Conservation (phyloP, 2,797 vertebrate genomes). For the Malurus leucopterus region DNA sequence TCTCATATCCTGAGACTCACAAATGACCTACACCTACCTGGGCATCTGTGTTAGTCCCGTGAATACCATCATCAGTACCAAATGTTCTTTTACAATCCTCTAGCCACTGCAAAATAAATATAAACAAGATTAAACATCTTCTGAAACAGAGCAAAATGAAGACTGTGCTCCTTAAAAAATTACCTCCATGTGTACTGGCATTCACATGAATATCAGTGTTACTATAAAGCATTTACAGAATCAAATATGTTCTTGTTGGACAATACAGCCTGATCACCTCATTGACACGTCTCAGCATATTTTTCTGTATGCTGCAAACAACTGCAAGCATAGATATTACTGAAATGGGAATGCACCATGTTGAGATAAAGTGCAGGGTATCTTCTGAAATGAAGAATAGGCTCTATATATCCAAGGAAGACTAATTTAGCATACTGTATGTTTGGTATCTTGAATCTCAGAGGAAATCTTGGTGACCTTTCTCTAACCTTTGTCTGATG, state of each 20-base stretch:
- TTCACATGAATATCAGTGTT: neutral
- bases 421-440: neutral
- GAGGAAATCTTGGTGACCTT: slow-evolving; percentile 59
- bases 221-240: neutral
- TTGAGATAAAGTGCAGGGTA: neutral
- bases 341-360: neutral
- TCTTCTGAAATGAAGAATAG: neutral
- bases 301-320: neutral
- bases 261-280: neutral
- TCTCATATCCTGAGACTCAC: neutral
- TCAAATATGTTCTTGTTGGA: neutral
- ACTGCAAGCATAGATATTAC: neutral
- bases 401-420: neutral
- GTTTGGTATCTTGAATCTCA: slow-evolving; percentile 24
- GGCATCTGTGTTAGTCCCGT: slow-evolving; percentile 79
- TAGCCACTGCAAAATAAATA: slow-evolving; percentile 84
- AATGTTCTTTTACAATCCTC: slow-evolving; percentile 96
- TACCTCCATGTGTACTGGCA: neutral
- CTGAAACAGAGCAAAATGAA: neutral
- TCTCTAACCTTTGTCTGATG: slow-evolving; percentile 65
- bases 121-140: neutral
- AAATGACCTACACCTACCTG: slow-evolving; percentile 77
- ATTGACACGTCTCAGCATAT: neutral
- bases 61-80: slow-evolving; percentile 83
- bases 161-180: neutral